Evolutionary conservation across 2,113 vertebrate species (phyloP).

Genomic region (Percina caprodes): DNA sequence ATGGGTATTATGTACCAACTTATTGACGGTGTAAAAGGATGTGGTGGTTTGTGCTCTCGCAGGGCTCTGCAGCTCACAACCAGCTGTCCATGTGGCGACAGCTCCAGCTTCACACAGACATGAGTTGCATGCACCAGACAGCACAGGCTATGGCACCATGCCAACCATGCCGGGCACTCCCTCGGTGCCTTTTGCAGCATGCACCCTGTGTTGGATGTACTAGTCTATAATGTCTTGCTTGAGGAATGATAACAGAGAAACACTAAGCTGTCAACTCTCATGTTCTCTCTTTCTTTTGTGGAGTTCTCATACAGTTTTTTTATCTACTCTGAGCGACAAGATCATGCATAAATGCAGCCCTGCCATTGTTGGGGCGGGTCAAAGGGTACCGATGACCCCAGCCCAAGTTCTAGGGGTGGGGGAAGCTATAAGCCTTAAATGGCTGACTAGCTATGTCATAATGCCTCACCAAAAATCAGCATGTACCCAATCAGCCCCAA

Average conservation of each 20-base stretch:
- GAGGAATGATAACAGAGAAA: slow-evolving; percentile 73
- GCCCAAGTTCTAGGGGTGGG: no score
- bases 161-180: slow-evolving; percentile 74
- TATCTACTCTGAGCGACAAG: slow-evolving; percentile 9
- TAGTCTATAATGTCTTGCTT: slow-evolving; percentile 42
- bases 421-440: no score
- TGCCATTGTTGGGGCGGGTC: no score
- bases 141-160: slow-evolving; percentile 57
- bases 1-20: slow-evolving; percentile 42
- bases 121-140: slow-evolving; percentile 82
- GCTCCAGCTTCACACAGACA: slow-evolving; percentile 81
- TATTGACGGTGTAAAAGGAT: slow-evolving; percentile 60
- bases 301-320: slow-evolving; percentile 5
- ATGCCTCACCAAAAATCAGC: no score
- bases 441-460: no score
- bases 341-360: not conserved
- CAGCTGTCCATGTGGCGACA: slow-evolving; percentile 88
- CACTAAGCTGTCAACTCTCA: slow-evolving; percentile 17
- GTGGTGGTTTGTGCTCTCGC: slow-evolving; percentile 62
- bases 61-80: slow-evolving; percentile 67
- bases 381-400: no score
- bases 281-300: not conserved
- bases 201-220: slow-evolving; percentile 44
- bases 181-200: slow-evolving; percentile 46
- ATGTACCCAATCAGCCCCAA: no score